Percentiles rank a stretch among this genome's conserved stretches.
These are phyloP conservation scores for Orbicella faveolata DNA, from an alignment of 64 coral and sea anemone species.

Conservation along the genomic window DNA sequence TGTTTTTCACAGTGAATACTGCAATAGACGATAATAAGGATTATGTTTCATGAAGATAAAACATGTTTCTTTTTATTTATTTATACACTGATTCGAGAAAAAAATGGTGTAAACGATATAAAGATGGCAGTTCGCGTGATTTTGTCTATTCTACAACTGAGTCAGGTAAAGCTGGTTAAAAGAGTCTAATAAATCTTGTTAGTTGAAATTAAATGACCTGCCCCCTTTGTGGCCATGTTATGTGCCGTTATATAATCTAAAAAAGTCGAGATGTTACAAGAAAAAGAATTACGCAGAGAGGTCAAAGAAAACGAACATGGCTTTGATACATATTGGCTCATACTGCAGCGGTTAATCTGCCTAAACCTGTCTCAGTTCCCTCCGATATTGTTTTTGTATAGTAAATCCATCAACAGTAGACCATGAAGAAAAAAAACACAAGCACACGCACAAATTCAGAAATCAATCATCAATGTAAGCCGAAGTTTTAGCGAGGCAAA, in stretches of 20 bases:
- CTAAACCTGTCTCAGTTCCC: neutral
- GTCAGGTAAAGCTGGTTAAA: neutral
- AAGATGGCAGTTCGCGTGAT: neutral
- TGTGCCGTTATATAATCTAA: neutral
- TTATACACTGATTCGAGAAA: neutral
- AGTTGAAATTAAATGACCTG: neutral
- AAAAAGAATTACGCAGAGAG: neutral
- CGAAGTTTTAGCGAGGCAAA: neutral
- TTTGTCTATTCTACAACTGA: neutral
- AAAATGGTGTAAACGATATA: neutral
- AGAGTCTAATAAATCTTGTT: neutral
- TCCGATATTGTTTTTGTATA: neutral
- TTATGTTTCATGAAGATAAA: neutral
- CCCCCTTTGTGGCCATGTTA: neutral
- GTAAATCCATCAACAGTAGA: neutral
- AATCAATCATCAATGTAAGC: neutral
- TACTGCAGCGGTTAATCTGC: neutral
- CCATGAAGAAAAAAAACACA: neutral
- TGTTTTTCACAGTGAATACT: conserved; percentile 1
- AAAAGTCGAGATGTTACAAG: neutral
- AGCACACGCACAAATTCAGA: neutral
- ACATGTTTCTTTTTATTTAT: neutral
- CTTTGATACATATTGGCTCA: neutral
- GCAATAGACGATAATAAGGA: conserved; percentile 9
- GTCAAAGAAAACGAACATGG: neutral